Conservation (phyloP, 2,797 vertebrate species). For the Sphenopsis melanotis region DNA sequence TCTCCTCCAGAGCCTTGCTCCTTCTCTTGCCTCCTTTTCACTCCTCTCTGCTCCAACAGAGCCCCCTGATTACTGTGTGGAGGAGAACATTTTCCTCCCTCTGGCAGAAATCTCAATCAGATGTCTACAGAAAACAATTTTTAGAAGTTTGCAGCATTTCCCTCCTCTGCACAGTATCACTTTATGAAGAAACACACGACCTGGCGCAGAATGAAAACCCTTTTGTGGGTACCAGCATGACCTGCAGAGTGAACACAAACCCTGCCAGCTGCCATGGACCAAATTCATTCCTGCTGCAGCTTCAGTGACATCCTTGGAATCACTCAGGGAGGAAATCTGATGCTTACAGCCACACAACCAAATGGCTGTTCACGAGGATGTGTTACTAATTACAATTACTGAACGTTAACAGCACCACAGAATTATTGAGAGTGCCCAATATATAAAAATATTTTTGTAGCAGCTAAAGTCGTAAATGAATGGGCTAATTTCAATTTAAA, state of each 20-base stretch:
- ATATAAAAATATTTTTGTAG: slow-evolving; percentile 34
- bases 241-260: neutral
- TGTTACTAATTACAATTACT: slow-evolving; percentile 29
- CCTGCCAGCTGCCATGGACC: neutral
- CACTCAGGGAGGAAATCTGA: neutral
- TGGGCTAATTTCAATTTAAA: neutral
- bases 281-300: neutral
- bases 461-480: slow-evolving; percentile 6
- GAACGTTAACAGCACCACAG: neutral
- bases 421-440: neutral
- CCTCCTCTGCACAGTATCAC: neutral
- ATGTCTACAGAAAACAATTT: neutral
- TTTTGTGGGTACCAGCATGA: neutral
- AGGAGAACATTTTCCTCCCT: neutral
- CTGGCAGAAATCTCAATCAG: neutral
- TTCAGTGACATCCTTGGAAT: neutral
- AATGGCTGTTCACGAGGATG: neutral
- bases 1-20: neutral
- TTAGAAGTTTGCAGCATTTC: neutral
- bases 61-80: neutral
- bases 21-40: neutral
- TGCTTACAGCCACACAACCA: neutral
- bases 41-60: neutral
- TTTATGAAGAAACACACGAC: neutral
- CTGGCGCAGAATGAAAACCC: neutral